Base-by-base conservation (phyloP, 2,888 invertebrate species). In the Drosophila kambysellisi region DNA sequence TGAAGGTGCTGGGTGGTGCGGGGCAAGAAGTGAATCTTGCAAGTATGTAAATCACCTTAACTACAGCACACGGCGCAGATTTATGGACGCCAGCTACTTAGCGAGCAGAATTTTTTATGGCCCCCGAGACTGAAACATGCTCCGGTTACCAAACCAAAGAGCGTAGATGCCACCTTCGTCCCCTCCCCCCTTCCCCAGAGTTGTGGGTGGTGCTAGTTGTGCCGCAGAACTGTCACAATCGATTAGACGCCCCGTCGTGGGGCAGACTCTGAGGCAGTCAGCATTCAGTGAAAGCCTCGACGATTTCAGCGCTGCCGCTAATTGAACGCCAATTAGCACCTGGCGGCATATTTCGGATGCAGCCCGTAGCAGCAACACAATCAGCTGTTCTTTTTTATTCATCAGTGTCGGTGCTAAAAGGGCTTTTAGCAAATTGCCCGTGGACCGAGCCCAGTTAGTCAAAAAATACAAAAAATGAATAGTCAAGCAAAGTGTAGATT, bases 1-100 rank as follows among this genome's bases (percentile, higher is more conserved):
- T 43, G 30, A 17, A 33, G 52, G 48, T 20, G 41, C 29, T 50
- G 32, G 65, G 35, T 5, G 46, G 3, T 15, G 53, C 25, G 37
- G 66, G 9, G 46, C 62, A 29, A 32, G 63, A 43, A 4, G 48
- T 5, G 53, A 52, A 51, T 63, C 62, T 75, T 51, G 37, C 76
- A 37, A 73, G 83, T 88, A 88, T 88, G 83, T 83, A 83, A 83
- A 83, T 83, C 88, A 88, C 88, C 79, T 85, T 82, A 82, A 83
- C 83, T 73, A 68, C 70, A 82, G 71, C 73, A 56, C 79, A 88
- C 80, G 79, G 80, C 61, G 69, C 70, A 88, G 88, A 83, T 83
- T 88, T 85, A 88, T 85, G 81, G 75, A 64, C 66, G 77, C 70
- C 74, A 74, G 83, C 88, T 85, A 83, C 82, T 83, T 88, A 85